A percentile compares a stretch with the other conserved stretches of the same genome.
These are phyloP conservation scores for Sinocyclocheilus grahami DNA, from an alignment of 2,113 vertebrate species.

Conservation along the genomic window DNA sequence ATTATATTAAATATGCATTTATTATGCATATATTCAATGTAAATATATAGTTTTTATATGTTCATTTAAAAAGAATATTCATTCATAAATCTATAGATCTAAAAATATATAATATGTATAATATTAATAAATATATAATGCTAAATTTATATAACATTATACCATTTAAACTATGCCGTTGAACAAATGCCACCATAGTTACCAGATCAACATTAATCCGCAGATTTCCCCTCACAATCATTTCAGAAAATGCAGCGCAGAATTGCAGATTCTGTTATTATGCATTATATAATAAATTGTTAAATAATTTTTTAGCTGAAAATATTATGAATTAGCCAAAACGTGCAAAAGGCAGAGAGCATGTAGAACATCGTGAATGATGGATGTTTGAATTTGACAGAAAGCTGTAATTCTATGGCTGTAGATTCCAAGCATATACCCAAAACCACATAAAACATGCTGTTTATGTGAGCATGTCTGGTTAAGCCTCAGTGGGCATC, in stretches of 20 bases:
- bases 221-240: too few species aligned
- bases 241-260: neutral
- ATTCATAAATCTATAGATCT: too few species aligned
- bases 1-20: neutral
- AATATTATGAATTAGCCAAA: neutral
- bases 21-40: neutral
- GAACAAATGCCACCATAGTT: too few species aligned
- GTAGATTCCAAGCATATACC: neutral
- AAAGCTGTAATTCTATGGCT: neutral
- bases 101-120: too few species aligned
- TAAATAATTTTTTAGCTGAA: neutral
- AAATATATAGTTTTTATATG: neutral
- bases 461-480: neutral
- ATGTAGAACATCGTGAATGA: neutral
- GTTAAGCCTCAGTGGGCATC: constrained; percentile 1
- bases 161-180: too few species aligned
- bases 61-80: too few species aligned
- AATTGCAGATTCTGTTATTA: neutral
- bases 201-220: too few species aligned
- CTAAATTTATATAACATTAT: too few species aligned
- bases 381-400: neutral
- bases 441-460: neutral
- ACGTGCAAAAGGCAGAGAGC: neutral
- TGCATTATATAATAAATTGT: neutral
- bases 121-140: too few species aligned